These are phyloP conservation scores for Nothura maculosa DNA, from an alignment of 2,797 vertebrate species.

Conservation along the genomic window DNA sequence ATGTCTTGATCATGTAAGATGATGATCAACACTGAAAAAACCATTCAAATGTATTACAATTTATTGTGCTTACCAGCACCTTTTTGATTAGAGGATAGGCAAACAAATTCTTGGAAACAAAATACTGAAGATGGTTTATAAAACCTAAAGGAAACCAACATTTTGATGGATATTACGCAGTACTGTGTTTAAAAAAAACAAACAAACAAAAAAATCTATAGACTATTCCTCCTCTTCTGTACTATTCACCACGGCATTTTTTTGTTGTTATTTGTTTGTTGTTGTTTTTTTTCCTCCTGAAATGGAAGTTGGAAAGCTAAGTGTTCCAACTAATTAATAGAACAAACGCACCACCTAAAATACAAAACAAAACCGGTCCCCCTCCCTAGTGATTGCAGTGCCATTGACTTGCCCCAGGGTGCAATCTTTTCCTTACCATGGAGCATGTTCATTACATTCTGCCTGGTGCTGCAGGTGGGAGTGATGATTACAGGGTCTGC, in stretches of 20 bases:
- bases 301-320: conserved; percentile 33
- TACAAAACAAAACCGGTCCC: neutral
- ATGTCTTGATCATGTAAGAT: neutral
- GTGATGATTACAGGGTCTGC: neutral
- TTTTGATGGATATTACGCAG: neutral
- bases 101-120: neutral
- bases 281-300: neutral
- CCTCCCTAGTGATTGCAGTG: conserved; percentile 31
- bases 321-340: conserved; percentile 60
- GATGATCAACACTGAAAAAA: neutral
- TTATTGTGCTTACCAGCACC: neutral
- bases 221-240: neutral
- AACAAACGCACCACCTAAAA: conserved; percentile 38
- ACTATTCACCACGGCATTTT: neutral
- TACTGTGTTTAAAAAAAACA: neutral
- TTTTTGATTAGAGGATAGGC: neutral
- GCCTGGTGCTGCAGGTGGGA: conserved; percentile 23
- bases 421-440: conserved; percentile 17
- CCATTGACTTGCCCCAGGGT: conserved; percentile 37
- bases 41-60: neutral
- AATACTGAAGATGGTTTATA: neutral
- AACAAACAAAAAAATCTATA: neutral
- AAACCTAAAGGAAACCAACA: neutral
- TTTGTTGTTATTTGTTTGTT: no score
- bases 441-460: neutral